Base-by-base conservation (phyloP, 1,140 invertebrate species). In the Drosophila burlai region DNA sequence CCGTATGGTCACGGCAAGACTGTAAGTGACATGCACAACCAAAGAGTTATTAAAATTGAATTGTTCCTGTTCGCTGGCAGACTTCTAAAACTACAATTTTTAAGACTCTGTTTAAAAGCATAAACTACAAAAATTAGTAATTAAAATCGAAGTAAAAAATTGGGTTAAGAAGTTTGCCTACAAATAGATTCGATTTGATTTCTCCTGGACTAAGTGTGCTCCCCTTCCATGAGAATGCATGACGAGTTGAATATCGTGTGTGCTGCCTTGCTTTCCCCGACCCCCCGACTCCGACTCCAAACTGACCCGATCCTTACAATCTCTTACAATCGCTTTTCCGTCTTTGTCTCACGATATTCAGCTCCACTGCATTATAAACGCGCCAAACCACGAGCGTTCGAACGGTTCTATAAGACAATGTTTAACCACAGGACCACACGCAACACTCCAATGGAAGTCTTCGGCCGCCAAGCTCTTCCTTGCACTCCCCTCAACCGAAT, bases 321-420 rank as follows among this genome's bases (percentile, higher is more conserved):
- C 49, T 52, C 55, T 76, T 54, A 77, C 74, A 77, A 69, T 78
- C 65, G 86, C 72, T 89, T 74, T 92, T 78, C 86, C 76, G 84
- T 91, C 79, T 84, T 57, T 84, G 80, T 86, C 66, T 83, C 82
- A 86, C 82, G 73, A 91, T 91, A 90, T 86, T 91, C 90, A 93
- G 92, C 90, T 93, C 90, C 77, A 89, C 83, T 93, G 92, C 91
- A 92, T 93, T 89, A 93, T 93, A 81, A 92, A 92, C 79, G 85
- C 87, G 75, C 84, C 92, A 57, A 93, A 92, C 85, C 91, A 90
- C 80, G 90, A 93, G 76, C 91, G 90, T 86, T 91, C 91, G 77
- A 93, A 92, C 77, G 92, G 92, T 87, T 92, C 87, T 92, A 93
- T 92, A 91, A 90, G 92, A 93, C 91, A 92, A 92, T 92, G 89